Evolutionary conservation across 2,888 invertebrate species (phyloP).

Genomic region (Lasioglossum leucozonium): DNA sequence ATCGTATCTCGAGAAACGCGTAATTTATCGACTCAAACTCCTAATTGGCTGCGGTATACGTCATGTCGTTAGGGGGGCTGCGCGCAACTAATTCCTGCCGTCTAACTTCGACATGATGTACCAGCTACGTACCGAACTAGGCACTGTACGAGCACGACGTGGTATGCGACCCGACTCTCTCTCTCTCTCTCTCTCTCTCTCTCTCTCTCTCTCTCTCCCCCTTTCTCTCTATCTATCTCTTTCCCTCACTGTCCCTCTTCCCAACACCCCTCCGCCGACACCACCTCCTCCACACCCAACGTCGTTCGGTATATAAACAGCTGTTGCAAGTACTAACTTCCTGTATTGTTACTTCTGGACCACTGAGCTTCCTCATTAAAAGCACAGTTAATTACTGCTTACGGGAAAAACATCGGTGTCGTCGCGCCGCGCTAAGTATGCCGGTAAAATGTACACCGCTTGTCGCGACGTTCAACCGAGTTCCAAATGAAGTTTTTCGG

Average conservation of each 20-base stretch:
- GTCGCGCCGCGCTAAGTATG: constrained; percentile 34
- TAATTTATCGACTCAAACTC: constrained; percentile 80
- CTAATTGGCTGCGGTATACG: constrained; percentile 80
- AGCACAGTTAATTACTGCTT: constrained; percentile 68
- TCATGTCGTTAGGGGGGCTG: constrained; percentile 74
- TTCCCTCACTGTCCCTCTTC: not conserved
- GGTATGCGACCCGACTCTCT: constrained; percentile 42
- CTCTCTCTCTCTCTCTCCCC: not conserved
- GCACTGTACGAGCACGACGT: constrained; percentile 54
- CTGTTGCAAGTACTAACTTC: constrained; percentile 68
- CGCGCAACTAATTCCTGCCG: constrained; percentile 74
- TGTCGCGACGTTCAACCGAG: not conserved
- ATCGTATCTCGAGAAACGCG: constrained; percentile 79
- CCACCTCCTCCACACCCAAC: constrained; percentile 31
- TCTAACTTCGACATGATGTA: constrained; percentile 75
- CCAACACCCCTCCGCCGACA: not conserved
- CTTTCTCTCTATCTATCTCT: not conserved
- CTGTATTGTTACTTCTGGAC: constrained; percentile 70
- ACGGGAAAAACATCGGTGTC: constrained; percentile 64
- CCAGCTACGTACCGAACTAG: constrained; percentile 69
- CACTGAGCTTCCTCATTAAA: constrained; percentile 69
- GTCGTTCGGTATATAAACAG: constrained; percentile 68
- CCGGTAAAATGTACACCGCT: constrained; percentile 17
- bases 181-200: not conserved
- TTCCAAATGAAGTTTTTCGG: not conserved